phyloP scores from a whole-genome alignment of 2,797 vertebrate genomes.

The Leuciscus waleckii region DNA sequence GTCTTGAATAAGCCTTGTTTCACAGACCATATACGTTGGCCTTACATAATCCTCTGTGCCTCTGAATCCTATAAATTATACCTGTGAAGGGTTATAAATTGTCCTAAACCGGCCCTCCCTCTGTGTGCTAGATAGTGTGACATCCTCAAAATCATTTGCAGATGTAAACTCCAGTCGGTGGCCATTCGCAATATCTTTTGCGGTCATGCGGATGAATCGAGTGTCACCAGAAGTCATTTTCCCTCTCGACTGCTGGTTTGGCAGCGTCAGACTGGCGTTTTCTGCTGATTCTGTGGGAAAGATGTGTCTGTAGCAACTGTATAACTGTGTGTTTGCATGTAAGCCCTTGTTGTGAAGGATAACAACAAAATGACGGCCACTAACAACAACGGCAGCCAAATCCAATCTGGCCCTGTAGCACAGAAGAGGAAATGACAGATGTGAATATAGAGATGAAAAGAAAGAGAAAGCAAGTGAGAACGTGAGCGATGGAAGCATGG shows the following conservation, averaged over 20 bases:
- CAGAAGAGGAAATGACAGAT: constrained; percentile 69
- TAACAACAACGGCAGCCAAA: constrained; percentile 69
- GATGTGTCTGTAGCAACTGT: constrained; percentile 63
- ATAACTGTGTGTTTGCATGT: constrained; percentile 47
- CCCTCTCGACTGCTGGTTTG: constrained; percentile 69
- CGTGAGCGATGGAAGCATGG: constrained; percentile 60
- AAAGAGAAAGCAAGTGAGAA: constrained; percentile 13
- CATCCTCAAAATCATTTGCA: constrained; percentile 57
- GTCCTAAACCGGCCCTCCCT: constrained; percentile 17
- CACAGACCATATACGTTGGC: constrained; percentile 47
- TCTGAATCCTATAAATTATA: constrained; percentile 49
- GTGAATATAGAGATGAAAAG: constrained; percentile 71
- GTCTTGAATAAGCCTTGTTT: constrained; percentile 41
- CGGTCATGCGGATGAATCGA: constrained; percentile 50
- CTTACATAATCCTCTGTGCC: constrained; percentile 38
- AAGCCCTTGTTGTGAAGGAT: constrained; percentile 67
- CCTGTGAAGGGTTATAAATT: constrained; percentile 39
- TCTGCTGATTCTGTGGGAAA: constrained; percentile 73
- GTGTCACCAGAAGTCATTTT: constrained; percentile 69
- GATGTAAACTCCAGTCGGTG: constrained; percentile 50
- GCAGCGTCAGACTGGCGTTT: constrained; percentile 62
- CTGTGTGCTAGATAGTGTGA: constrained; percentile 37
- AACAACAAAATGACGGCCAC: constrained; percentile 63
- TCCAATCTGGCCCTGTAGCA: constrained; percentile 69
- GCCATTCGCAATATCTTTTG: constrained; percentile 44